Conservation (phyloP, 1,140 invertebrate species). For the Theocolax elegans region DNA sequence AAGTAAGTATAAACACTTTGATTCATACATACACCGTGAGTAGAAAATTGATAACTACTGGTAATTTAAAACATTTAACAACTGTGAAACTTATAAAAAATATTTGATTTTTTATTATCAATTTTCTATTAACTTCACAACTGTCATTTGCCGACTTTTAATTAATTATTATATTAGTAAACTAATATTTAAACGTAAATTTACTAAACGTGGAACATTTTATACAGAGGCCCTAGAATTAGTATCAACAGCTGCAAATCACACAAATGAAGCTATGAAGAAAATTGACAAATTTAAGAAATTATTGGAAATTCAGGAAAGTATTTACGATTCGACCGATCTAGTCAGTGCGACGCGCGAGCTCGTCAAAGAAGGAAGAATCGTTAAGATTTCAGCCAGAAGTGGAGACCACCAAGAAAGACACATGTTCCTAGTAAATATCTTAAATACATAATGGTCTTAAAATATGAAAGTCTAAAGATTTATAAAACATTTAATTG, state of each 20-base stretch:
- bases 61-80: too few species aligned
- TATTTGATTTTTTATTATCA: background rate
- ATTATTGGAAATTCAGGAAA: constrained; percentile 65
- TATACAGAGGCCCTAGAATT: constrained; percentile 72
- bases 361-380: constrained; percentile 77
- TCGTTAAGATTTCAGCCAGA: constrained; percentile 76
- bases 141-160: background rate
- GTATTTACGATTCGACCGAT: constrained; percentile 71
- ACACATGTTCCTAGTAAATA: constrained; percentile 77
- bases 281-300: constrained; percentile 66
- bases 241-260: constrained; percentile 79
- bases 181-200: background rate
- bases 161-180: background rate
- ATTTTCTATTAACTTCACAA: background rate
- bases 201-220: background rate
- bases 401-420: constrained; percentile 74
- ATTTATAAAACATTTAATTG: too few species aligned
- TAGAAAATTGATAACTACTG: background rate
- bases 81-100: background rate
- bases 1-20: constrained; percentile 51
- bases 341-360: constrained; percentile 77
- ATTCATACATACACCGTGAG: background rate
- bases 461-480: too few species aligned
- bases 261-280: constrained; percentile 80
- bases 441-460: too few species aligned